phyloP scores from a whole-genome alignment of 2,113 vertebrate species.

The Emydura subglobosa region DNA sequence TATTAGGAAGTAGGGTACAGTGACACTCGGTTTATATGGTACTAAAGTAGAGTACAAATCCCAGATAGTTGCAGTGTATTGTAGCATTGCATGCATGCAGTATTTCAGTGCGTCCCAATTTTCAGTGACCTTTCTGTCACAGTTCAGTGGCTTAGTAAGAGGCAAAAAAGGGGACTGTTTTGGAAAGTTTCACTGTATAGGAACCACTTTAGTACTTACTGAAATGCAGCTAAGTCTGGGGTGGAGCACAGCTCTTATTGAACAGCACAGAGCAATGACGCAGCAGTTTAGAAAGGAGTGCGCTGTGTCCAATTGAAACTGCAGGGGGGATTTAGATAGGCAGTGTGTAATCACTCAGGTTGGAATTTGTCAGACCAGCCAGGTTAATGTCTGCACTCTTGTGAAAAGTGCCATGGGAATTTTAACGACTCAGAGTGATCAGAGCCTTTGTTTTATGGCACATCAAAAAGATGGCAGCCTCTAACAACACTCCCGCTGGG shows the following conservation, averaged over 20 bases:
- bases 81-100: neutral
- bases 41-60: neutral
- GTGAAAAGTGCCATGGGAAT: slow-evolving; percentile 75
- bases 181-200: slow-evolving; percentile 36
- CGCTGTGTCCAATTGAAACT: slow-evolving; percentile 67
- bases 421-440: slow-evolving; percentile 73
- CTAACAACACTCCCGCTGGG: slow-evolving; percentile 52
- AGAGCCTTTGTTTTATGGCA: slow-evolving; percentile 69
- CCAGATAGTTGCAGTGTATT: neutral
- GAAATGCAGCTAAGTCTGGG: slow-evolving; percentile 47
- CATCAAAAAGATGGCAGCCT: slow-evolving; percentile 55
- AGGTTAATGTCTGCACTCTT: slow-evolving; percentile 73
- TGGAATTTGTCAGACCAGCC: slow-evolving; percentile 74
- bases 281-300: slow-evolving; percentile 59
- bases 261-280: slow-evolving; percentile 65
- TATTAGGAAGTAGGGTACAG: neutral
- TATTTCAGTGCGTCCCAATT: slow-evolving; percentile 18
- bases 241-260: slow-evolving; percentile 55
- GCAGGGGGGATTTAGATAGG: slow-evolving; percentile 69
- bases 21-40: neutral
- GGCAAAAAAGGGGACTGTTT: slow-evolving; percentile 6
- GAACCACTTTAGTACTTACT: neutral
- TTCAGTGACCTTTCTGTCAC: slow-evolving; percentile 16
- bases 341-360: slow-evolving; percentile 72
- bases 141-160: slow-evolving; percentile 48